phyloP scores from a whole-genome alignment of 2,113 vertebrate species.

The Odobenus rosmarus region DNA sequence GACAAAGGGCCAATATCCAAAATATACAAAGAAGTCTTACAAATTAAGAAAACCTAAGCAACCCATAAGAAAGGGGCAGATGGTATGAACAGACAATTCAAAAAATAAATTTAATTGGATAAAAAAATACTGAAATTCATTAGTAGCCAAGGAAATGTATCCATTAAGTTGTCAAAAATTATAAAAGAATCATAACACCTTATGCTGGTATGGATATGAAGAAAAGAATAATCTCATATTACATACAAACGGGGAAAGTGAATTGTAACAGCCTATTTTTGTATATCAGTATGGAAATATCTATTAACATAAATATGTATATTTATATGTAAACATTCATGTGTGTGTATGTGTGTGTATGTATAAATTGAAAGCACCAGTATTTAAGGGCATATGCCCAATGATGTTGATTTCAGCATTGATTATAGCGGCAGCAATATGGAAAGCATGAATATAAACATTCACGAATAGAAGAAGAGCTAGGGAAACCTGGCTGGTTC shows the following conservation, averaged over 20 bases:
- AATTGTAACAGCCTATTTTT: background rate
- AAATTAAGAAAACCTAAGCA: conserved; percentile 41
- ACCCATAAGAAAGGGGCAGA: background rate
- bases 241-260: conserved; percentile 10
- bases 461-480: background rate
- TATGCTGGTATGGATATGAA: background rate
- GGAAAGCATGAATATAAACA: conserved; percentile 25
- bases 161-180: conserved; percentile 19
- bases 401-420: conserved; percentile 23
- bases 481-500: background rate
- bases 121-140: conserved; percentile 45
- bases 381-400: background rate
- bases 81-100: conserved; percentile 21
- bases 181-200: conserved; percentile 22
- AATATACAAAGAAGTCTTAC: background rate
- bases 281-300: background rate
- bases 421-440: background rate
- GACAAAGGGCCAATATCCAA: background rate
- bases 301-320: background rate
- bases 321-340: background rate
- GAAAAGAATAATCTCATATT: conserved; percentile 19
- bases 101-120: conserved; percentile 32
- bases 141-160: conserved; percentile 22
- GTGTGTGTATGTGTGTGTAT: background rate
- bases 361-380: background rate